These are phyloP conservation scores for Epinotia ramella DNA, from an alignment of 2,888 invertebrate genomes.

Conservation along the genomic window DNA sequence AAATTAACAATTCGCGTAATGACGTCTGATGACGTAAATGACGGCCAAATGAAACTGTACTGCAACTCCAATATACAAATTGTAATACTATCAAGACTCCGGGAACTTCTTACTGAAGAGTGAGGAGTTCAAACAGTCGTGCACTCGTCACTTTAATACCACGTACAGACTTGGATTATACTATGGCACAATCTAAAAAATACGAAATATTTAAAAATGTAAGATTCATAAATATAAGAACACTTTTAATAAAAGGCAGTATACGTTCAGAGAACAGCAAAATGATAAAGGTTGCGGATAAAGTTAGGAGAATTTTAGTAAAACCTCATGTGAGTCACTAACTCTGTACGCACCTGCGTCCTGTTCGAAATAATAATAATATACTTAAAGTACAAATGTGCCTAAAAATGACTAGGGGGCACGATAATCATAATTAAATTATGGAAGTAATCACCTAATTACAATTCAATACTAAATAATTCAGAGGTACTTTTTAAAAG, in stretches of 20 bases:
- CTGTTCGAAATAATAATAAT: conserved; percentile 13
- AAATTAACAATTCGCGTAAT: conserved; percentile 33
- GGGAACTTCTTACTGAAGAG: not conserved
- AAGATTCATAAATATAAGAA: conserved; percentile 48
- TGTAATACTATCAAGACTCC: not conserved
- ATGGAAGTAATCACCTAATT: conserved; percentile 52
- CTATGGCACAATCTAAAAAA: conserved; percentile 59
- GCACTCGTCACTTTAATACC: not conserved
- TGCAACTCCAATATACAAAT: conserved; percentile 1
- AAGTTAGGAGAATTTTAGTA: not conserved
- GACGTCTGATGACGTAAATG: conserved; percentile 12
- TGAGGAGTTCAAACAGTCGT: not conserved
- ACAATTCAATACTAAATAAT: conserved; percentile 45
- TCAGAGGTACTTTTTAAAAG: conserved; percentile 46
- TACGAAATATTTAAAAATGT: conserved; percentile 45
- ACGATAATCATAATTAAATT: conserved; percentile 46
- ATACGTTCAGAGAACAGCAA: conserved; percentile 41
- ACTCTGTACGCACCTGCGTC: not conserved
- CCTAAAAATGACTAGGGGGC: conserved; percentile 45
- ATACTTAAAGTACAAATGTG: conserved; percentile 32
- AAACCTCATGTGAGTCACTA: not conserved
- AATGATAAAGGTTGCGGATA: conserved; percentile 4
- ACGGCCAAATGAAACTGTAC: conserved; percentile 13
- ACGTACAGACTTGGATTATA: not conserved
- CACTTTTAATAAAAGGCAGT: conserved; percentile 50